phyloP scores from a whole-genome alignment of 2,888 invertebrate genomes.

The Sepiola atlantica region DNA sequence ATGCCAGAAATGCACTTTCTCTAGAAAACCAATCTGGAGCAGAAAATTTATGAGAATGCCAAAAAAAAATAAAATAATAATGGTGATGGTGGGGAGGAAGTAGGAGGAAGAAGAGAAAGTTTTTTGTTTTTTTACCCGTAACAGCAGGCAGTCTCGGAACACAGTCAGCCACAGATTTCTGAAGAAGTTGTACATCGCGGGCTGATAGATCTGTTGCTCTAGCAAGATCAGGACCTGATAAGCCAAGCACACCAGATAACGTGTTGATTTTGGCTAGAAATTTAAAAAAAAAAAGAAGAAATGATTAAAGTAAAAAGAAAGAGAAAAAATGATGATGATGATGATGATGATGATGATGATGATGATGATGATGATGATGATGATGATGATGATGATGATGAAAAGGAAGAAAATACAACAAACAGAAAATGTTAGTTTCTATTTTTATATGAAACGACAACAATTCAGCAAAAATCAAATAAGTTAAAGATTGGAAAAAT shows the following conservation, averaged over 20 bases:
- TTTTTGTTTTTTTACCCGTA: conserved; percentile 57
- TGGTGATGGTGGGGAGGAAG: not conserved
- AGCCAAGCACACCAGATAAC: conserved; percentile 58
- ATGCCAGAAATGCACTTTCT: not conserved
- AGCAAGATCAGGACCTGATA: conserved; percentile 62
- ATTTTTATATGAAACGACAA: not conserved
- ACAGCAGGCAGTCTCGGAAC: conserved; percentile 53
- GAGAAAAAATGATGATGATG: not conserved
- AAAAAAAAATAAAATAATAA: not conserved
- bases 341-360: not conserved
- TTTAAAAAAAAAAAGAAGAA: conserved; percentile 34
- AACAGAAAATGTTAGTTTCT: not conserved
- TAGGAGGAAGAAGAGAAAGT: not conserved
- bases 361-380: not conserved
- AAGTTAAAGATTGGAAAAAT: not conserved
- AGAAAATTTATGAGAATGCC: not conserved
- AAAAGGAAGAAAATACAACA: not conserved
- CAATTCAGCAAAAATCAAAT: not conserved
- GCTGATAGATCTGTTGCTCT: conserved; percentile 58
- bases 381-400: not conserved
- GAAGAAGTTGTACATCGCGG: conserved; percentile 59
- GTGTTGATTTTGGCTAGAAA: conserved; percentile 61
- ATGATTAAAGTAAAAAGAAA: not conserved
- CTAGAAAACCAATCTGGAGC: not conserved
- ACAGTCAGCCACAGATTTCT: conserved; percentile 60